Base-by-base conservation (phyloP, 2,113 vertebrate genomes). In the Cathartes aura region DNA sequence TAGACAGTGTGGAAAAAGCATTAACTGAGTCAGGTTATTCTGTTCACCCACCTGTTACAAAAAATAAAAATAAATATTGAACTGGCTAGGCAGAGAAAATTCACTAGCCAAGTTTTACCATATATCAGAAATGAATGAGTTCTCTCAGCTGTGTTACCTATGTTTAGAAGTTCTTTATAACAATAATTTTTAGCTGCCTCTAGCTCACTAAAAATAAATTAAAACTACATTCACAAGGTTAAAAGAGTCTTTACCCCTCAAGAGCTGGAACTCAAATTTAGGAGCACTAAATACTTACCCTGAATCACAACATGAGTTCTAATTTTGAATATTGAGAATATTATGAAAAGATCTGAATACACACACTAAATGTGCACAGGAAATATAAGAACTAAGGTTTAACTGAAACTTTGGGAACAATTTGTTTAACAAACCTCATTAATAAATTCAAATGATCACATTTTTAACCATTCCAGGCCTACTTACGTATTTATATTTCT, bases 1-100 rank as follows among this genome's bases (percentile, higher is more conserved):
- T 79, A 58, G 53, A 45, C 12, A 38, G 56, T 43, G 63, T 76
- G 71, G 62, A 88, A 96, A 68, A 96, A 76, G 36, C 43, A 86
- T 86, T 85, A 45, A 93, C 58, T 48, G 62, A 89, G 34, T 78
- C 40, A 75, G 45, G 79, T 75, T 92, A 93, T 86, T 95, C 75
- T 90, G 91, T 32, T 92, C 78, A 91, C 38, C 30, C 58, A 93
- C 88, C 85, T 90, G 82, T 64, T 96, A 73, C 4, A 23, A 78
- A 93, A 89, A 95, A 76, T 42, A 88, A 68, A 82, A 89, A 59
- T 64, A 83, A 91, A 90, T 47, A 75, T 32, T 75, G 43, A 86
- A 66, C 58, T 62, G 34, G 17, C 47, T 79, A 83, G 24, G 48
- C 26, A 93, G 66, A 55, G 43, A 47, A 82, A 96, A 73, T 8